Evolutionary conservation across 2,113 vertebrate genomes (phyloP), one percentile per base, ranked within the genome.

Genomic region (Arvicanthis niloticus): DNA sequence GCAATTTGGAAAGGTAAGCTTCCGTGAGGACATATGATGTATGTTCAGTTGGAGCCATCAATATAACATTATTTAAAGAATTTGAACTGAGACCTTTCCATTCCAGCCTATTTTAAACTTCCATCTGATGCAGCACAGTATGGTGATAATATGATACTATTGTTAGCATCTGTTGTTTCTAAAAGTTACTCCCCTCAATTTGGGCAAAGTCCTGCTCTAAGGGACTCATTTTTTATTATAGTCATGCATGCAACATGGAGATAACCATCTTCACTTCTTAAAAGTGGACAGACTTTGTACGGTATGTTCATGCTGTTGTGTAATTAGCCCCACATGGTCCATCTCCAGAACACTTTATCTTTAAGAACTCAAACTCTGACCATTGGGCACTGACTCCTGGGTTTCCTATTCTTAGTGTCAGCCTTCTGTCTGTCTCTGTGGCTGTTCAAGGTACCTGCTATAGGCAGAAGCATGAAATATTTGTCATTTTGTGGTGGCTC

Each of bases 61-160:
- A 26, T 86, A 34, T 45, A 78, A 80, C 90, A 73, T 84, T 67
- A 70, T 62, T 76, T n/a, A 85, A 95, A 77, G 65, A 88, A 45
- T 73, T 76, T 91, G 67, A 90, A 60, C 58, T 56, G n/a, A 84
- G 88, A 31, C n/a, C 11, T 80, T 80, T 88, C 67, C 37, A 34
- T 51, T 51, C 21, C 87, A 77, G 16, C 60, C 1, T n/a, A 65
- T 68, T 96, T 85, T 95, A 68, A 92, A 85, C 45, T n/a, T 53
- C 37, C 12, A 37, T 76, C 92, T 82, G 29, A 19, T 89, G 58
- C 91, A 91, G 51, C 75, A 72, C 31, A 77, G 37, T 3, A 11
- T 88, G 89, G 81, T 19, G 37, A 87, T 80, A 81, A 51, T 78
- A n/a, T 72, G 0, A 6, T 34, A 7, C 48, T 87, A 53, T 53